Base-by-base conservation (phyloP, 2,888 invertebrate species). In the Eilema griseolum region DNA sequence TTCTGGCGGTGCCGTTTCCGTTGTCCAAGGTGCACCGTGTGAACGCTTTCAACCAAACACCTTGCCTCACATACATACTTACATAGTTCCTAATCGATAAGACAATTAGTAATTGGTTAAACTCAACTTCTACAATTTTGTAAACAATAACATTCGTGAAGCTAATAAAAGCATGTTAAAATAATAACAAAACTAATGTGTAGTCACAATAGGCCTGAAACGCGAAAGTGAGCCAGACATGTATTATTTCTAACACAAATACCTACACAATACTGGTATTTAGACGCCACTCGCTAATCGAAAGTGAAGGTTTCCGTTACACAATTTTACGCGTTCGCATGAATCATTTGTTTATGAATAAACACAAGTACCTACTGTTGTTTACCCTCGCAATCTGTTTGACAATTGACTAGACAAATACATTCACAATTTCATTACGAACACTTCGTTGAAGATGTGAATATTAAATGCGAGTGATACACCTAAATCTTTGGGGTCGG, bases 261-360 rank as follows among this genome's bases (percentile, higher is more conserved):
- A 5, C 28, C 12, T 37, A 52, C 52, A n/a, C n/a, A n/a, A 52
- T 52, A 52, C 52, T n/a, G 52, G 62, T 62, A 62, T 24, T 37
- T 62, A 24, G 62, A 62, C 62, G 41, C 62, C 24, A 52, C 46
- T 20, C 26, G 46, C 28, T 52, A 64, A 28, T 64, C 46, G 64
- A 64, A 64, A 64, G 64, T 64, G 64, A 64, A 64, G 64, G 64
- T 52, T 28, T 26, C 14, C 52, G 28, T 64, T 46, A 64, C 64
- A 28, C 28, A 64, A 64, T 64, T 46, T 52, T 41, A 64, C 52
- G n/a, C 28, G 26, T 52, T 64, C 26, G 28, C 52, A 28, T 52
- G 64, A 64, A 52, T 64, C 46, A 52, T 11, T n/a, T 64, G 11
- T 14, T 56, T 56, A 57, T 65, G 56, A 65, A 65, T 33, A 33